Percentiles rank a stretch among this genome's conserved stretches.
Conservation (phyloP, 2,797 vertebrate species). For the Sternotherus odoratus region DNA sequence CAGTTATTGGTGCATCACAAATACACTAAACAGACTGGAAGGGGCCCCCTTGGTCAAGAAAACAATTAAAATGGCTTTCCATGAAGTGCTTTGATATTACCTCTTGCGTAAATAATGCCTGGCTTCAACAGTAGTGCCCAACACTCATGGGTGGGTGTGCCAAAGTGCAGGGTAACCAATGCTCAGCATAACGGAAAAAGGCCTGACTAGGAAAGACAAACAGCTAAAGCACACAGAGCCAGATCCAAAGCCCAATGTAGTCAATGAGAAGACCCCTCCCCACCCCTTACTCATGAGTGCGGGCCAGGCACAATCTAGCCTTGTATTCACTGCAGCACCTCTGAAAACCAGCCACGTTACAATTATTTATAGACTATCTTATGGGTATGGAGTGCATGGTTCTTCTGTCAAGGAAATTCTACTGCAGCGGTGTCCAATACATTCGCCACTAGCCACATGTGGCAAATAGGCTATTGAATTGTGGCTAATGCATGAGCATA, state of each 20-base stretch:
- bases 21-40: no score
- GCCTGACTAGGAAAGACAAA: not conserved
- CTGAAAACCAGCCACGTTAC: constrained; percentile 22
- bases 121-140: not conserved
- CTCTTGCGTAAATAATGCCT: not conserved
- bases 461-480: no score
- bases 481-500: no score
- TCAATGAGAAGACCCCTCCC: constrained; percentile 24
- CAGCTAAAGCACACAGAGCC: not conserved
- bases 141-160: not conserved
- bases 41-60: not conserved
- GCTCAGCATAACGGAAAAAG: not conserved
- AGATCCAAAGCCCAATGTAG: not conserved
- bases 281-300: rapidly evolving
- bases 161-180: not conserved
- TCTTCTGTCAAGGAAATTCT: constrained; percentile 49
- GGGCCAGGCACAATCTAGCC: not conserved
- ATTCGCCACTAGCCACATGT: no score
- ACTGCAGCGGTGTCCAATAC: not conserved
- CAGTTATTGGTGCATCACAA: not conserved
- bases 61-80: not conserved
- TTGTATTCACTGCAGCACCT: not conserved
- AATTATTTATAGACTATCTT: constrained; percentile 15
- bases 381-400: constrained; percentile 3
- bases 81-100: not conserved